Evolutionary conservation across 2,888 invertebrate genomes (phyloP), one percentile per base, ranked within the genome.

Genomic region (Acronicta leporina): DNA sequence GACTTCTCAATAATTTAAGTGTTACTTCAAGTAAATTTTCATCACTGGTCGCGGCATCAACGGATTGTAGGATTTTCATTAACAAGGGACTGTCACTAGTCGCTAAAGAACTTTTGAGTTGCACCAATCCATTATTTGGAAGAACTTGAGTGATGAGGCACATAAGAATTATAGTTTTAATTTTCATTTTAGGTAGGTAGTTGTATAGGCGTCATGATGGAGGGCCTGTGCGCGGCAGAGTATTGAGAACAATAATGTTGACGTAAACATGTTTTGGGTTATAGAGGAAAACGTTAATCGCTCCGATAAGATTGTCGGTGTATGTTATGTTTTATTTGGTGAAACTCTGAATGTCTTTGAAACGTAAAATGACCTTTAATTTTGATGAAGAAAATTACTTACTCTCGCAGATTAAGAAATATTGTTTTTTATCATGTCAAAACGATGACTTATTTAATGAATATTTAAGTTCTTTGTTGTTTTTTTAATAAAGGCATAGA

Each of bases 21-120:
- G 91, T 90, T 33, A 88, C 86, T 54, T 90, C 81, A 27, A 88
- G 82, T 27, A 92, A 80, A 73, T 86, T 84, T 65, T 88, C 84
- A 47, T 92, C 85, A 76, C 77, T 87, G 0, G 77, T 82, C 0
- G 88, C 87, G n/a, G 79, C 82, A 41, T 93, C 90, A 20, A 92
- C 85, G 0, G 86, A 82, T 63, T 89, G 77, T 13, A 92, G 72
- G 49, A 92, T 86, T 61, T 90, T 89, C 66, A 77, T 68, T 16
- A 92, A 67, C 60, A 89, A 67, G 14, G 85, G 80, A 63, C 81
- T 88, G 7, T 89, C 85, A 75, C 77, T 83, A 27, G 62, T 70
- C 38, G 74, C 62, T 14, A 79, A 62, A 41, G 68, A 64, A 25
- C 53, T 75, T 45, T 68, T 72, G 25, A 81, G 75, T 71, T 75